Base-by-base conservation (phyloP, 2,113 vertebrate species). In the Erinaceus europaeus region DNA sequence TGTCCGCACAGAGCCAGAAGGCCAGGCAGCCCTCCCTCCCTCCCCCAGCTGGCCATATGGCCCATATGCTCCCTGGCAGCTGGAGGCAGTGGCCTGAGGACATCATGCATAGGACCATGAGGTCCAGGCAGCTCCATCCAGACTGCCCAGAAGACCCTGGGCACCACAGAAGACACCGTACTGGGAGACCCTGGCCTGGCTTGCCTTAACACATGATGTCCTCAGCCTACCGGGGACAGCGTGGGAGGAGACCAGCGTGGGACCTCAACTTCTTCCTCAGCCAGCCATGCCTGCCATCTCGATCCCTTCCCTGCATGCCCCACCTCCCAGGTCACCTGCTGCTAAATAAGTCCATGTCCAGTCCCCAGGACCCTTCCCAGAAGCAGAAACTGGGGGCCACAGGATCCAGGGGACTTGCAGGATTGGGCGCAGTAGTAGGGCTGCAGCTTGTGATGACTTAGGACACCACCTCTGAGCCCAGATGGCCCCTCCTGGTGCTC, bases 1-100 rank as follows among this genome's bases (percentile, higher is more conserved):
- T 71, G 38, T 57, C 91, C 61, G 82, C 4, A 12, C 0, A 74
- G 65, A 90, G 55, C 69, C 71, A 90, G 84, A 90, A 84, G 59
- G 59, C 74, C 77, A 46, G 21, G 2, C 85, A 69, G 68, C 38
- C 53, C 25, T 68, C 53, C 62, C 65, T 89, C 88, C 77, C 73
- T 59, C n/a, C 84, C 68, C 77, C 0, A 18, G 75, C 78, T 18
- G 11, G 0, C 82, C 84, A 82, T 38, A 55, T 86, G 74, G 50
- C 48, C 59, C 86, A 55, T 59, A 94, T 0, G 46, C 62, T 83
- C 89, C 73, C 83, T 81, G 50, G 81, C 42, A 12, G 90, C 61
- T 4, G 83, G 89, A 55, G 69, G 46, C 46, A 14, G 84, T 84
- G 90, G 88, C 89, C 80, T 55, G 1, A 0, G 86, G 88, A 75